Base-by-base conservation (phyloP, 2,888 invertebrate species). In the Ditula angustiorana region DNA sequence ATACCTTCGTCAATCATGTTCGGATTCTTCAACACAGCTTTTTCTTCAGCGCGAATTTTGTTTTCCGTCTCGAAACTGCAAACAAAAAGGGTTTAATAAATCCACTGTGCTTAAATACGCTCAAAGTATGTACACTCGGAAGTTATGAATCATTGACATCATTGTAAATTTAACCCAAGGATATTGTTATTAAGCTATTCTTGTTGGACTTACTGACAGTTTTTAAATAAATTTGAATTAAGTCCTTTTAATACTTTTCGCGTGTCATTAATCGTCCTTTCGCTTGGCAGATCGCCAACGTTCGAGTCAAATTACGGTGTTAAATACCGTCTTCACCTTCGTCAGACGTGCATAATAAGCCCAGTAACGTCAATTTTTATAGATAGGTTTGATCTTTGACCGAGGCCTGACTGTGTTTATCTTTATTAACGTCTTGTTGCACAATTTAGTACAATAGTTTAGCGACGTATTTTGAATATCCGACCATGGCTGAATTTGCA, bases 41-140 rank as follows among this genome's bases (percentile, higher is more conserved):
- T 91, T 74, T 93, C 93, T 77, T 92, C 88, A 67, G 92, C 92
- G 71, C 93, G 91, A 69, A 93, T 93, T 74, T 93, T 93, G 83
- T 93, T 93, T 78, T 93, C 93, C 16, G 93, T 93, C 76, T 93
- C 93, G 73, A 92, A 93, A 79, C 93, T 93, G 81, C 24, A 73
- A 80, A 72, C 71, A 70, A 71, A 41, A 68, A 50, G 46, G 41
- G 24, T 61, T 47, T 61, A 44, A n/a, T 46, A 35, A 28, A 19
- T 37, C 13, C 13, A 21, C 10, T 19, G 2, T 41, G 19, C 13
- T 28, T 64, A 4, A 28, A 56, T 30, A 10, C 13, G 44, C 28
- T 13, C 21, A 13, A 35, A 21, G 24, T 11, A 35, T 13, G 24
- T 11, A 41, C 41, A 10, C 24, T 41, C 23, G 63, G 63, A 46